These are phyloP conservation scores for Globia sparganii DNA, from an alignment of 2,888 invertebrate species.

Conservation along the genomic window DNA sequence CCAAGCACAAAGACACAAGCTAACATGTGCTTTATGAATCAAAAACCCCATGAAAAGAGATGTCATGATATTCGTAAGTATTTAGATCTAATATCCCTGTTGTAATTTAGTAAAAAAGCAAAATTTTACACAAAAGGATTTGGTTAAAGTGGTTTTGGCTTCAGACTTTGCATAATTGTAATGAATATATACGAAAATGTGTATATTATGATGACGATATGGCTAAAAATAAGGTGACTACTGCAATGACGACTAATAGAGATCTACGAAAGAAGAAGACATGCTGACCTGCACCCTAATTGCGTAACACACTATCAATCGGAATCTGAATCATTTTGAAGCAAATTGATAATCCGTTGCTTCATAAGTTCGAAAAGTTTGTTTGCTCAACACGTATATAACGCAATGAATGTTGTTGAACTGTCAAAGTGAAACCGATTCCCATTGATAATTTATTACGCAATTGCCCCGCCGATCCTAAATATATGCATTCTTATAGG, in stretches of 20 bases:
- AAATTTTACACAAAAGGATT: background rate
- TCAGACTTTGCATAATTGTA: background rate
- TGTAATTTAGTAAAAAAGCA: background rate
- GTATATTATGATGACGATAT: background rate
- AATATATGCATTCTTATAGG: too few species aligned
- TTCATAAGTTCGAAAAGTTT: too few species aligned
- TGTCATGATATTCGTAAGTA: slow-evolving; percentile 73
- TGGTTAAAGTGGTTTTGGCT: background rate
- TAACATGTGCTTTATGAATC: slow-evolving; percentile 68
- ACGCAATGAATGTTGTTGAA: too few species aligned
- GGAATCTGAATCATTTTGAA: too few species aligned
- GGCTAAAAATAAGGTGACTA: background rate
- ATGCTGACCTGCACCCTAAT: too few species aligned
- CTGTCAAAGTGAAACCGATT: too few species aligned
- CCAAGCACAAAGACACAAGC: slow-evolving; percentile 66
- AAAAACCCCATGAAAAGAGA: slow-evolving; percentile 67
- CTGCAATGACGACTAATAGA: background rate
- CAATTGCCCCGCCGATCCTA: too few species aligned
- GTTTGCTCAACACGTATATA: too few species aligned
- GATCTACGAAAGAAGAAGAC: background rate
- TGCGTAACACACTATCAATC: too few species aligned
- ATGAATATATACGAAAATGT: background rate
- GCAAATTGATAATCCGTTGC: too few species aligned
- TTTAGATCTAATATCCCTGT: background rate
- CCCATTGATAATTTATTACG: too few species aligned